These are phyloP conservation scores for Hypsibius dujardini DNA, from an alignment of 1,140 invertebrate species.

Conservation along the genomic window DNA sequence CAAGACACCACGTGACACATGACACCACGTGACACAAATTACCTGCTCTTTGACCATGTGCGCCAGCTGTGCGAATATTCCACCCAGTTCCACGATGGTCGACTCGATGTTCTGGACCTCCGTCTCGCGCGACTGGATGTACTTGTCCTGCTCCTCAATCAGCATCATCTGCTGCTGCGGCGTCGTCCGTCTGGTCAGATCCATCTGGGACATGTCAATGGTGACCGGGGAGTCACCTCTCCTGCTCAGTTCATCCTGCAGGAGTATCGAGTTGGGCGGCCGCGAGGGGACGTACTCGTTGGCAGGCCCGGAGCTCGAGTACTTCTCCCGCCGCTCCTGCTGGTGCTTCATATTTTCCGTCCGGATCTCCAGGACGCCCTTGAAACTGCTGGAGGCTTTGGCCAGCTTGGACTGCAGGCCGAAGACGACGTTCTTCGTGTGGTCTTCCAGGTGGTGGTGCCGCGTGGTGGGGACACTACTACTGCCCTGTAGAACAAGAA, in stretches of 20 bases:
- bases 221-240: conserved; percentile 40
- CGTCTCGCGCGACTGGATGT: conserved; percentile 75
- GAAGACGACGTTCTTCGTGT: conserved; percentile 86
- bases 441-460: conserved; percentile 59
- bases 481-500: conserved; percentile 32
- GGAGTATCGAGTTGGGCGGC: conserved; percentile 42
- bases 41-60: conserved; percentile 95
- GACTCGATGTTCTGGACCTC: conserved; percentile 98
- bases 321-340: conserved; percentile 76
- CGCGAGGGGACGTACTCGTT: conserved; percentile 47
- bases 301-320: conserved; percentile 51
- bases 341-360: conserved; percentile 92
- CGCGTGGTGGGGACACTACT: conserved; percentile 25
- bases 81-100: conserved; percentile 94
- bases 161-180: conserved; percentile 45
- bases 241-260: conserved; percentile 35
- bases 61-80: conserved; percentile 91
- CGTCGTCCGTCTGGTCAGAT: conserved; percentile 15
- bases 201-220: conserved; percentile 45
- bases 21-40: background rate
- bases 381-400: conserved; percentile 88
- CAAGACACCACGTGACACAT: background rate
- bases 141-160: conserved; percentile 57
- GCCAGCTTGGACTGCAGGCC: conserved; percentile 84
- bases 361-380: conserved; percentile 71